Evolutionary conservation across 2,113 vertebrate genomes (phyloP).

Genomic region (Notechis scutatus): DNA sequence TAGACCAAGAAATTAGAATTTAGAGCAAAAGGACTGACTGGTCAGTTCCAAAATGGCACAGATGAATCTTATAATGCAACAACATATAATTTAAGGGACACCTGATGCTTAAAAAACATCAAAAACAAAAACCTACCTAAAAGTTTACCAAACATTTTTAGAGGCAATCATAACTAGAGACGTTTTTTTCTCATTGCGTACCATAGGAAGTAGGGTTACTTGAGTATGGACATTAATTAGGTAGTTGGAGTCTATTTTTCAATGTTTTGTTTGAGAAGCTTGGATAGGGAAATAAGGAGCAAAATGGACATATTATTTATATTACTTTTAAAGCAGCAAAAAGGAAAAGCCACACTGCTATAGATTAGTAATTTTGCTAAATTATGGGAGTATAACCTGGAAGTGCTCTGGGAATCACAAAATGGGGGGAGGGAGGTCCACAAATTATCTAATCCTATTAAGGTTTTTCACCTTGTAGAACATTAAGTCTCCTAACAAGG

Average conservation of each 20-base stretch:
- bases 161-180: neutral
- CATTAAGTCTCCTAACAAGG: neutral
- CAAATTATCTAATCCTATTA: neutral
- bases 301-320: neutral
- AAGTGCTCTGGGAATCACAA: neutral
- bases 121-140: slow-evolving; percentile 6
- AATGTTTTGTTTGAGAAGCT: neutral
- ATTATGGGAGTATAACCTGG: neutral
- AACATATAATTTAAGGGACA: slow-evolving; percentile 33
- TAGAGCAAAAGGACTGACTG: slow-evolving; percentile 27
- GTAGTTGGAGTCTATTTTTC: neutral
- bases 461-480: neutral
- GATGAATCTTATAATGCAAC: neutral
- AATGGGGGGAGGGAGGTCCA: neutral
- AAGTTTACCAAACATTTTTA: slow-evolving; percentile 6
- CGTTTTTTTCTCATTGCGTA: neutral
- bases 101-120: neutral
- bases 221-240: neutral
- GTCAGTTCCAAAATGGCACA: slow-evolving; percentile 19
- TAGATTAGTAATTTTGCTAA: neutral
- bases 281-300: neutral
- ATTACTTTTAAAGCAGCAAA: neutral
- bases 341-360: neutral
- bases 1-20: slow-evolving; percentile 43
- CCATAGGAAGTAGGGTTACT: neutral